Base-by-base conservation (phyloP, 2,888 invertebrate genomes). In the Esperia sulphurella region DNA sequence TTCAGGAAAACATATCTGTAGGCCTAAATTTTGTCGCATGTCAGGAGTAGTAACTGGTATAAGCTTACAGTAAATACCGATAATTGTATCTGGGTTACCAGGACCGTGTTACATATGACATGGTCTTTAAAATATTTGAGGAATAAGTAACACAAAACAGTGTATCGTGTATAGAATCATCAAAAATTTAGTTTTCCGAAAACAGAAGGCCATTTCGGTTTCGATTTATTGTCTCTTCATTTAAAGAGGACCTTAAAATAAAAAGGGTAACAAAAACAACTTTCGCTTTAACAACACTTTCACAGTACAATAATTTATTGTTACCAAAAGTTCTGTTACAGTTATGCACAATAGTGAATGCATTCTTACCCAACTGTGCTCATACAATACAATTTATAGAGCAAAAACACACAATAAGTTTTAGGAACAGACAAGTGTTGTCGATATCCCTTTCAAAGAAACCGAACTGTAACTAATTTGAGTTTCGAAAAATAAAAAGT, bases 201-300 rank as follows among this genome's bases (percentile, higher is more conserved):
- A 65, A 68, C 71, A 40, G 73, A 62, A 75, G 75, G 68, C 53
- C 49, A 40, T 61, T 61, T 65, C 54, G 63, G 61, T 74, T 71
- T 66, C 51, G 30, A 44, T 14, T 49, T 43, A 60, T 68, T 72
- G 63, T 71, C 43, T 29, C 30, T 43, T 39, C 52, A 14, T 49
- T 65, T 59, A 50, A 47, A 55, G 50, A 55, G 54, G 50, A 40
- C 49, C 49, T 48, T 58, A 50, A 61, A 65, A 64, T 61, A 65
- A 72, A 54, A 54, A 45, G 29, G 21, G 21, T 21, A 21, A 14
- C 41, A 12, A 42, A 35, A 46, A 41, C 48, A 50, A 70, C 75
- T 77, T 75, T 77, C 72, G 59, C 63, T 71, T 67, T 63, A 59
- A 61, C 57, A 48, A 43, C 48, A 65, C 72, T 75, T 74, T 74